Base-by-base conservation (phyloP, 2,797 vertebrate genomes). In the Gallinago nigripennis region DNA sequence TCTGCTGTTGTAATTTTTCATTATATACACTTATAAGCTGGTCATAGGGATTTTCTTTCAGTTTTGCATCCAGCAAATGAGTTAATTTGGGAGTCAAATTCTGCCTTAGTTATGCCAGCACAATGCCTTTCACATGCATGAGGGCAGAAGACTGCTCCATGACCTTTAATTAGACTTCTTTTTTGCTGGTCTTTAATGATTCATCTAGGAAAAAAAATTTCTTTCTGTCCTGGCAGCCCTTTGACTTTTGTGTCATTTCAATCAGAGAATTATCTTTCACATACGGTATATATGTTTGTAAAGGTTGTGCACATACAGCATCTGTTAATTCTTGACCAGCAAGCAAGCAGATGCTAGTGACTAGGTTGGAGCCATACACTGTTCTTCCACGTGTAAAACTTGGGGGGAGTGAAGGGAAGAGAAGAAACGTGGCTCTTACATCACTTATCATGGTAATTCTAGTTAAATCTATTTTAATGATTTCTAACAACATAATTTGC, bases 31-130 rank as follows among this genome's bases (percentile, higher is more conserved):
- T 94, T 94, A 79, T 2, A 84, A 90, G 51, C 83, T 75, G 95
- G 82, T 86, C 94, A 92, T 82, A 94, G 91, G 71, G 64, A 96
- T 94, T 94, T 95, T 90, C 54, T 31, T 92, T 77, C 77, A 14
- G 9, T 77, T 94, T 80, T 90, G 73, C 33, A 94, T 86, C 28
- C 71, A 77, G 64, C 27, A 94, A 94, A 96, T 86, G 60, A 95
- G 70, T 80, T 95, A 75, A 91, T 96, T 93, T 95, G 88, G 30
- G 95, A 95, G 91, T 95, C 77, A 94, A 90, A 95, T 95, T 86
- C 86, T 90, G 77, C 60, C 48, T 92, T 84, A 73, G 63, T 82
- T 92, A 95, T 64, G 91, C 57, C 35, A 70, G 68, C 68, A 77
- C 70, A 92, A 82, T 68, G 91, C 41, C 56, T 60, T 92, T 88